Conservation (phyloP, 2,888 invertebrate genomes). For the Corbicula japonica region DNA sequence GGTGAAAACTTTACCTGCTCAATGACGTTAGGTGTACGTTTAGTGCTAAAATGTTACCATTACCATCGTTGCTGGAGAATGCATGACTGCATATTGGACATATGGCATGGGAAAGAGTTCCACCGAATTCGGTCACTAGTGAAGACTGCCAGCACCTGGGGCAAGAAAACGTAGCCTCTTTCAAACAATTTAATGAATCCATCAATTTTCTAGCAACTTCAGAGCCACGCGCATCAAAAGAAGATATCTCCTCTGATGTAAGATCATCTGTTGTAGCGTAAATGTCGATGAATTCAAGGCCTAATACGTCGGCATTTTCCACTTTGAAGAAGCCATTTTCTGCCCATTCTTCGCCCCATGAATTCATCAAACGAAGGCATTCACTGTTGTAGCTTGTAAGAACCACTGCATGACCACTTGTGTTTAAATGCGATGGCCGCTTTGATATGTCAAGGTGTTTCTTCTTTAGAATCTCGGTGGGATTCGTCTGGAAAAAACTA, state of each 20-base stretch:
- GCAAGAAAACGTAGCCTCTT: constrained; percentile 11
- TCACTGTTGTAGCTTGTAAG: constrained; percentile 27
- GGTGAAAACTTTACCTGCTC: background rate
- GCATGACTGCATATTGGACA: constrained; percentile 15
- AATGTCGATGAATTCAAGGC: constrained; percentile 41
- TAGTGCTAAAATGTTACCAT: constrained; percentile 20
- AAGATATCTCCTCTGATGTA: background rate
- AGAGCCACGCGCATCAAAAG: constrained; percentile 19
- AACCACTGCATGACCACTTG: constrained; percentile 41
- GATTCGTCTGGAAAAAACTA: constrained; percentile 21
- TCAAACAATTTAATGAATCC: constrained; percentile 6
- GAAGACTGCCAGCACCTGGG: constrained; percentile 3
- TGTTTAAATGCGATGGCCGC: background rate
- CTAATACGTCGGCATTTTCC: constrained; percentile 33
- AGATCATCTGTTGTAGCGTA: constrained; percentile 33
- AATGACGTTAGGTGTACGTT: constrained; percentile 13
- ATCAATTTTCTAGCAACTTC: constrained; percentile 31
- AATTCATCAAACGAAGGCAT: constrained; percentile 45
- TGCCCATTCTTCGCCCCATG: constrained; percentile 37
- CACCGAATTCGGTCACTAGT: background rate
- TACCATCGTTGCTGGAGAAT: background rate
- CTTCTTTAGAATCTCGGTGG: constrained; percentile 26
- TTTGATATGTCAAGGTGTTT: background rate
- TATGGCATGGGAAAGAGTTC: background rate
- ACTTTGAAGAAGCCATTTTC: constrained; percentile 46